These are phyloP conservation scores for Apamea epomidion DNA, from an alignment of 2,888 invertebrate species.

Conservation along the genomic window DNA sequence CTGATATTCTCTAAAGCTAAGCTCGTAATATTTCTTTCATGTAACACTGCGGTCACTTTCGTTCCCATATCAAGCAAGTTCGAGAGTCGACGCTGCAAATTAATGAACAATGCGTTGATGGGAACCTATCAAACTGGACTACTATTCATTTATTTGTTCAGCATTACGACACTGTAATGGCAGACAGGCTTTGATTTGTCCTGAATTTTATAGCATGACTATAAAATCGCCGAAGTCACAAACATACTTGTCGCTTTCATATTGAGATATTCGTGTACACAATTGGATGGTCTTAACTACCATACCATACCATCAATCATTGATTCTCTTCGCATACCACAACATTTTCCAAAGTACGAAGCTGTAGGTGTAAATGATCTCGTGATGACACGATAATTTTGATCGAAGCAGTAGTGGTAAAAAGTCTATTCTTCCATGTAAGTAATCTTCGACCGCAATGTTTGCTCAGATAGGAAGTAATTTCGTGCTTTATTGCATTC, in stretches of 20 bases:
- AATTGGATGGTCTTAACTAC: slow-evolving; percentile 51
- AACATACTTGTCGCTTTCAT: slow-evolving; percentile 56
- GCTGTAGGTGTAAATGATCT: slow-evolving; percentile 55
- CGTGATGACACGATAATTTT: slow-evolving; percentile 56
- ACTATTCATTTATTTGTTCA: slow-evolving; percentile 63
- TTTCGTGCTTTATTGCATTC: slow-evolving; percentile 86
- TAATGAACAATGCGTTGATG: slow-evolving; percentile 73
- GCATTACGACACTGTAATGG: slow-evolving; percentile 70
- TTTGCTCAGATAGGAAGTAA: slow-evolving; percentile 82
- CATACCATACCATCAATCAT: slow-evolving; percentile 52
- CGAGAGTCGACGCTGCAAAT: slow-evolving; percentile 70
- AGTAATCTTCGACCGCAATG: slow-evolving; percentile 72
- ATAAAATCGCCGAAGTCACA: slow-evolving; percentile 39
- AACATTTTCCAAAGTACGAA: slow-evolving; percentile 35
- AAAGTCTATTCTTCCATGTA: slow-evolving; percentile 56
- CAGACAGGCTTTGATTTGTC: slow-evolving; percentile 58
- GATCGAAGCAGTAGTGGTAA: slow-evolving; percentile 42
- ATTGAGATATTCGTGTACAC: slow-evolving; percentile 44
- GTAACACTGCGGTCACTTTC: slow-evolving; percentile 73
- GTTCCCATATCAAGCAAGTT: slow-evolving; percentile 72
- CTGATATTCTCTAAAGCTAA: slow-evolving; percentile 74
- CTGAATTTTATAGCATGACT: slow-evolving; percentile 28
- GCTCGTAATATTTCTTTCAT: slow-evolving; percentile 69
- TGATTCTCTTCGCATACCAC: slow-evolving; percentile 58
- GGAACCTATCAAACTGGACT: slow-evolving; percentile 68